A percentile compares a stretch with the other conserved stretches of the same genome.
These are phyloP conservation scores for Phaonia tiefii DNA, from an alignment of 2,888 invertebrate genomes.

Conservation along the genomic window DNA sequence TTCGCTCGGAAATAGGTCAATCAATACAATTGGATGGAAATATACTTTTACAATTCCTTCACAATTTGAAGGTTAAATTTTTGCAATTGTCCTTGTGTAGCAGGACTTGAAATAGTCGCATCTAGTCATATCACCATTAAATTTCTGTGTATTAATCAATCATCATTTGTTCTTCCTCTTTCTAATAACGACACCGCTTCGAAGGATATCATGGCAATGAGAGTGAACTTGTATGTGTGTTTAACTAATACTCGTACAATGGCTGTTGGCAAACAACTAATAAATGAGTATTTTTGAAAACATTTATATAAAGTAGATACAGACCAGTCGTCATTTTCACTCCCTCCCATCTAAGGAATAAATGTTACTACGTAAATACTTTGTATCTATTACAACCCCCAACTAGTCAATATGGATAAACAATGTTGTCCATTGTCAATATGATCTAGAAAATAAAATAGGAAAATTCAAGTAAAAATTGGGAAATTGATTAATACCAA, in stretches of 20 bases:
- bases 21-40: not conserved
- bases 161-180: constrained; percentile 22
- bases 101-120: not conserved
- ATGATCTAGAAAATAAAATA: constrained; percentile 60
- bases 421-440: constrained; percentile 26
- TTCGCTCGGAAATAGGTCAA: constrained; percentile 6
- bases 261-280: not conserved
- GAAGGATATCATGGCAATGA: not conserved
- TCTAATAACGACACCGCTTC: too few species aligned
- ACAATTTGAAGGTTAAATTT: constrained; percentile 20
- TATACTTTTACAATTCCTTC: not conserved
- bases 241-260: not conserved
- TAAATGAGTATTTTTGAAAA: not conserved
- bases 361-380: not conserved
- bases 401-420: not conserved
- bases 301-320: constrained; percentile 4
- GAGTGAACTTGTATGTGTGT: not conserved
- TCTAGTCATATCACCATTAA: constrained; percentile 19
- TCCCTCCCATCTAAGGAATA: too few species aligned
- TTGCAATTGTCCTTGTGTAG: not conserved
- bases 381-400: constrained; percentile 19
- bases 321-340: constrained; percentile 17
- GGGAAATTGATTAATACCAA: constrained; percentile 43
- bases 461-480: constrained; percentile 1
- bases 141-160: constrained; percentile 48